Evolutionary conservation across 2,888 invertebrate genomes (phyloP).

Genomic region (Smittia aterrima): DNA sequence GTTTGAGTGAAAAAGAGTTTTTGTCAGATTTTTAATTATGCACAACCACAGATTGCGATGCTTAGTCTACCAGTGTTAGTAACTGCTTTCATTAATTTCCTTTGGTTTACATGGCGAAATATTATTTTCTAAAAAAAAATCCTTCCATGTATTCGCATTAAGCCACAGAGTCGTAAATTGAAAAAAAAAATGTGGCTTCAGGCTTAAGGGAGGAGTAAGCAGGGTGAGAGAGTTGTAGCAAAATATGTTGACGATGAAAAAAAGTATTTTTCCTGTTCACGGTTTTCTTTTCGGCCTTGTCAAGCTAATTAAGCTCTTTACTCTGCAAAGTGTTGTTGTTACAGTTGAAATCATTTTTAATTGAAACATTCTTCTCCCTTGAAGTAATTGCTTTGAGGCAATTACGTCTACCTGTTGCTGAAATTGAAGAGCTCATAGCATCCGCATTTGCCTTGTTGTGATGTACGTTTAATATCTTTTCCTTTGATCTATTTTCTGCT

Average conservation of each 20-base stretch:
- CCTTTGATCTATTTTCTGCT: conserved; percentile 2
- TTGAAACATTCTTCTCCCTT: too few relatives aligned
- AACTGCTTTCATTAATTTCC: too few relatives aligned
- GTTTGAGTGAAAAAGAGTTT: not conserved
- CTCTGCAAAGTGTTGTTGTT: too few relatives aligned
- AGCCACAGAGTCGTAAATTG: conserved; percentile 3
- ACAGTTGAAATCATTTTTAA: too few relatives aligned
- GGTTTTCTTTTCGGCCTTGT: too few relatives aligned
- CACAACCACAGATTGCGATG: not conserved
- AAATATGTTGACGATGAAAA: too few relatives aligned
- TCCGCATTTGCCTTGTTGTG: not conserved
- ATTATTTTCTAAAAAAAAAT: too few relatives aligned
- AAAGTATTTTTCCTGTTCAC: too few relatives aligned
- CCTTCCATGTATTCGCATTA: not conserved
- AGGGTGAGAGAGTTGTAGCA: too few relatives aligned
- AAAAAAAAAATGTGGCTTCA: not conserved
- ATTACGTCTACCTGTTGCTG: not conserved
- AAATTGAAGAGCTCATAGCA: not conserved
- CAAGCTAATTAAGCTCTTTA: too few relatives aligned
- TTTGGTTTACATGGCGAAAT: too few relatives aligned
- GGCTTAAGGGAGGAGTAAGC: too few relatives aligned
- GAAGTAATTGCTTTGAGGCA: not conserved
- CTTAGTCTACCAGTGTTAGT: not conserved
- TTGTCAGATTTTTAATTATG: not conserved
- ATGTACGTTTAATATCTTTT: not conserved